Base-by-base conservation (phyloP, 2,888 invertebrate species). In the Dione vanillae region DNA sequence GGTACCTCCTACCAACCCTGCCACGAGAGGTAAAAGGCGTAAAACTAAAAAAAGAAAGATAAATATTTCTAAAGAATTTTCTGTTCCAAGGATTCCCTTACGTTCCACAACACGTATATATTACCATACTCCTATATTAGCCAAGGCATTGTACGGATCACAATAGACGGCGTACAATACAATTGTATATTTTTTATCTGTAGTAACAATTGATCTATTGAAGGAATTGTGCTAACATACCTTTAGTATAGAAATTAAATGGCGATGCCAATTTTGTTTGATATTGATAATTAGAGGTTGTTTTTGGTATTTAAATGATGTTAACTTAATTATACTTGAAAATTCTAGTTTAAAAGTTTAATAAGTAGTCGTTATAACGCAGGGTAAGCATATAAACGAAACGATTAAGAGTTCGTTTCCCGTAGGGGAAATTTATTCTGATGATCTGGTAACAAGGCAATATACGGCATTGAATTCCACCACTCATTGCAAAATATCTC, bases 171-270 rank as follows among this genome's bases (percentile, higher is more conserved):
- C 11, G 14, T 45, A 61, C 45, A 27, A 69, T 27, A 58, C 69
- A 69, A 69, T 69, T 16, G 65, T 49, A 56, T 47, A 27, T 19
- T 69, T 69, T 69, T 69, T 58, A 69, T 40, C 45, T 47, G 19
- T 56, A 43, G 2, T 40, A 65, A 69, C 69, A 69, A 69, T 69
- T 65, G 65, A 69, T 58, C 54, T 65, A 69, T 69, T 69, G 69
- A 69, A 56, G 56, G 64, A 64, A 49, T 49, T 19, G 64, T 40
- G 37, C 6, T 49, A 64, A 12, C 49, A 51, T 64, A 19, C 49
- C 40, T 64, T 61, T 12, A 20, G 27, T 27, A 20, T 20, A 10
- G 16, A 16, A 19, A 37, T 12, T 45, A 27, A 61, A 61, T 35
- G 45, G 45, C 45, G 27, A n/a, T 45, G 61, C n/a, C 43, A 27